Evolutionary conservation across 2,888 invertebrate genomes (phyloP), one percentile per base, ranked within the genome.

Genomic region (Caenorhabditis sulstoni): DNA sequence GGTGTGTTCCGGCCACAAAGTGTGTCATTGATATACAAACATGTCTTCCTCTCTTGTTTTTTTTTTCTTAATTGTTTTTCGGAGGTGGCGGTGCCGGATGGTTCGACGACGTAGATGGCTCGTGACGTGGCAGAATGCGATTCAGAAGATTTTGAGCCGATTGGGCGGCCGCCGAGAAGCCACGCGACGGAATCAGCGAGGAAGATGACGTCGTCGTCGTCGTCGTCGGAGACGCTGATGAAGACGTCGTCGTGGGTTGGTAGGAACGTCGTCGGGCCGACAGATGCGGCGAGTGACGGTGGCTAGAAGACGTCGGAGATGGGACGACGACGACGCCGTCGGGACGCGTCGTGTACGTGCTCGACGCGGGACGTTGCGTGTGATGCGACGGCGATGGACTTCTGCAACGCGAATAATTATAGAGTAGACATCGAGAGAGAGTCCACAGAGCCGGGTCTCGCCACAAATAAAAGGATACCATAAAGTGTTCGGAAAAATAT

Each of bases 121-220:
- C 76, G 37, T 77, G 70, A 29, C 74, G 61, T 8, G 80, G 74
- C 20, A 80, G 23, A 1, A 80, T 52, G 4, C 80, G 65, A 55
- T 80, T 80, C 29, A 80, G 45, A 16, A 80, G 29, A 29, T 68
- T 68, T 29, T 80, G 80, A 14, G 80, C 80, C n/a, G 80, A 73
- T 47, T 73, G 73, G 16, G 73, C 73, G n/a, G 80, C 71, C 2
- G 80, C 75, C 1, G 80, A 80, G 39, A 74, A 74, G 20, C 74
- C 74, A 18, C 74, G 68, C 4, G 70, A 44, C 11, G 73, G 73
- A 50, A 64, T 55, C 20, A 74, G 65, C 35, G 62, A 62, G 53
- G 62, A 62, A 29, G 73, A 64, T 35, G 35, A 37, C 2, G 74
- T 68, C 7, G 59, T 39, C 8, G 65, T 49, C n/a, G n/a, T n/a